Percentiles rank a stretch among this genome's conserved stretches.
Conservation (phyloP, 1,140 invertebrate genomes). For the Sitophilus oryzae region DNA sequence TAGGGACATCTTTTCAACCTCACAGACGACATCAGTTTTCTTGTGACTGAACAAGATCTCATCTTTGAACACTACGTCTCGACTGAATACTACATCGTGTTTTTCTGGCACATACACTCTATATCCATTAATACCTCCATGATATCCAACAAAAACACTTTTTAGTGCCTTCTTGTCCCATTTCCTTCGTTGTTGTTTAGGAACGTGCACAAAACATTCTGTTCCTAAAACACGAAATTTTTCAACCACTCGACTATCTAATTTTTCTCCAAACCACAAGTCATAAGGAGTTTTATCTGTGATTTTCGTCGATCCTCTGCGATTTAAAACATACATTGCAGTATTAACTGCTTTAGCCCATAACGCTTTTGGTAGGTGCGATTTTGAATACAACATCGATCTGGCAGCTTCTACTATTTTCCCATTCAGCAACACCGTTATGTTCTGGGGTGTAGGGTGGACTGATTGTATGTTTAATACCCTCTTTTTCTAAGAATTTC, state of each 20-base stretch:
- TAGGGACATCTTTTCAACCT: no score
- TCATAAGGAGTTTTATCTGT: slow-evolving; percentile 36
- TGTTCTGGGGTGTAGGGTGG: slow-evolving; percentile 42
- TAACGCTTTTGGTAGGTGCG: slow-evolving; percentile 15
- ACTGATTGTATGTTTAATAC: slow-evolving; percentile 29
- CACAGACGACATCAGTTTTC: no score
- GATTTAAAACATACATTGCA: slow-evolving; percentile 38
- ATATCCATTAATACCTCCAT: no score
- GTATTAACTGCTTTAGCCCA: slow-evolving; percentile 18
- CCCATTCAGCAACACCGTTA: slow-evolving; percentile 42
- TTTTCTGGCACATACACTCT: slow-evolving; percentile 9
- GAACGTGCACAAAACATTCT: no score
- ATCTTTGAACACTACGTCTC: slow-evolving; percentile 8
- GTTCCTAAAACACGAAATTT: no score
- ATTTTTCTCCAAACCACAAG: slow-evolving; percentile 30
- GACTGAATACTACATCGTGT: slow-evolving; percentile 4
- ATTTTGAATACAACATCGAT: slow-evolving; percentile 17
- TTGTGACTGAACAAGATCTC: no score
- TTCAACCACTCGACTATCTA: no score
- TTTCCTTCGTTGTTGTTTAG: no score
- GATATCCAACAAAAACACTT: no score
- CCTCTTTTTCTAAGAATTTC: no score
- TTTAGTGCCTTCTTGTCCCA: no score
- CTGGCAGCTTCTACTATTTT: slow-evolving; percentile 32
- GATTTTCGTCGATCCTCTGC: slow-evolving; percentile 31